Evolutionary conservation across 2,888 invertebrate genomes (phyloP).

Genomic region (Trichogramma dendrolimi): DNA sequence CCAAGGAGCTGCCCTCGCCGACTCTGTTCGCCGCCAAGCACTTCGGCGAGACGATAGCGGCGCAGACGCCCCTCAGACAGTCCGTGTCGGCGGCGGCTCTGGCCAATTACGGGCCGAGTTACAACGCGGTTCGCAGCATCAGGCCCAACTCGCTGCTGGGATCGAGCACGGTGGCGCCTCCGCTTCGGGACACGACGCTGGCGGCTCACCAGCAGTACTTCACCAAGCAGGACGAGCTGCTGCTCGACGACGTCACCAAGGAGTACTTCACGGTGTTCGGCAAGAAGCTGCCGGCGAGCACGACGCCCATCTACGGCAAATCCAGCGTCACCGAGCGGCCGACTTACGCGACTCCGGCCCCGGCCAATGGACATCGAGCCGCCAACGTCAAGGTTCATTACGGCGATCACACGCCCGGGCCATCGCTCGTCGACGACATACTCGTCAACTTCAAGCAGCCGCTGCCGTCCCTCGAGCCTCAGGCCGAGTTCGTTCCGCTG

Average conservation of each 20-base stretch:
- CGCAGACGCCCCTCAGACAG: not conserved
- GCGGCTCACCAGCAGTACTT: slow-evolving; percentile 63
- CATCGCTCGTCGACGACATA: slow-evolving; percentile 64
- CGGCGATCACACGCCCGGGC: slow-evolving; percentile 49
- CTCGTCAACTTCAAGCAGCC: slow-evolving; percentile 69
- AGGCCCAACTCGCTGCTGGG: slow-evolving; percentile 15
- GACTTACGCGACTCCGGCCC: slow-evolving; percentile 30
- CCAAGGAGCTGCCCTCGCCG: slow-evolving; percentile 28
- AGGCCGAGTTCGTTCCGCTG: slow-evolving; percentile 61
- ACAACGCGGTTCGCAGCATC: slow-evolving; percentile 16
- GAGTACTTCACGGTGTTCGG: slow-evolving; percentile 73
- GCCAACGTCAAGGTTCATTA: slow-evolving; percentile 57
- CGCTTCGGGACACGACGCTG: slow-evolving; percentile 54
- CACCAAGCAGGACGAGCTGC: slow-evolving; percentile 64
- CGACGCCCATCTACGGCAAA: slow-evolving; percentile 46
- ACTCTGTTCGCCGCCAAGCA: slow-evolving; percentile 4
- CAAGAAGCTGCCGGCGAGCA: slow-evolving; percentile 60
- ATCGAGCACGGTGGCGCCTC: slow-evolving; percentile 42
- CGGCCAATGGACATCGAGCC: slow-evolving; percentile 32
- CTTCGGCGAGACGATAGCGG: slow-evolving; percentile 18
- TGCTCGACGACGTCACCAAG: slow-evolving; percentile 69
- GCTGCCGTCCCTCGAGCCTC: slow-evolving; percentile 64
- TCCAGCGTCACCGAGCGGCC: slow-evolving; percentile 44
- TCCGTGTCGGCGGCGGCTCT: not conserved
- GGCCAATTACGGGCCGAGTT: slow-evolving; percentile 16